Conservation (phyloP, 2,113 vertebrate genomes). For the Notothenia rossii region DNA sequence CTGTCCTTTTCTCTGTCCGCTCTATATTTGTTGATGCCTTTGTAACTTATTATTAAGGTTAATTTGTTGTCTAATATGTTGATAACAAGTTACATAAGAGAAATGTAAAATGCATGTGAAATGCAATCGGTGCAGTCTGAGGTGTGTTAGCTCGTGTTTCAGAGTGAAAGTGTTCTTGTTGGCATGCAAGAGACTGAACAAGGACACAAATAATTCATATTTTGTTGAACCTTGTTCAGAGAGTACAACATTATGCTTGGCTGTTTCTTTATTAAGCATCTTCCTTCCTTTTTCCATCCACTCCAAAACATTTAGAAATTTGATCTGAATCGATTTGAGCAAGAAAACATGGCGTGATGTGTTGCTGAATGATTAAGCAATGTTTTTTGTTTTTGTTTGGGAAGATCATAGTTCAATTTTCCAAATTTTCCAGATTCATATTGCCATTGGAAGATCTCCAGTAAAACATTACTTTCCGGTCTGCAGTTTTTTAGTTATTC, state of each 20-base stretch:
- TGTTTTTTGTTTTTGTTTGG: conserved; percentile 4
- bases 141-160: background rate
- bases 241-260: background rate
- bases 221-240: background rate
- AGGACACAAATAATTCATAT: background rate
- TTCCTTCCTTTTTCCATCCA: background rate
- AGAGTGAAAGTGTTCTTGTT: background rate
- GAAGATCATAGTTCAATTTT: background rate
- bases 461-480: background rate
- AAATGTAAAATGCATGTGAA: background rate
- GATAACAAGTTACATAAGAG: conserved; percentile 32
- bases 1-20: background rate
- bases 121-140: background rate
- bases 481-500: too few species aligned
- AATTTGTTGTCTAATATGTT: background rate
- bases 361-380: conserved; percentile 5
- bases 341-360: too few species aligned
- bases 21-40: background rate
- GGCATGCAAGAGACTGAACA: background rate
- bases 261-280: background rate
- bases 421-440: background rate
- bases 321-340: background rate
- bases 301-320: background rate
- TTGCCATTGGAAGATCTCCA: background rate
- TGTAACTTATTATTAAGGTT: background rate